Evolutionary conservation across 2,888 invertebrate genomes (phyloP).

Genomic region (Pegoplata infirma): DNA sequence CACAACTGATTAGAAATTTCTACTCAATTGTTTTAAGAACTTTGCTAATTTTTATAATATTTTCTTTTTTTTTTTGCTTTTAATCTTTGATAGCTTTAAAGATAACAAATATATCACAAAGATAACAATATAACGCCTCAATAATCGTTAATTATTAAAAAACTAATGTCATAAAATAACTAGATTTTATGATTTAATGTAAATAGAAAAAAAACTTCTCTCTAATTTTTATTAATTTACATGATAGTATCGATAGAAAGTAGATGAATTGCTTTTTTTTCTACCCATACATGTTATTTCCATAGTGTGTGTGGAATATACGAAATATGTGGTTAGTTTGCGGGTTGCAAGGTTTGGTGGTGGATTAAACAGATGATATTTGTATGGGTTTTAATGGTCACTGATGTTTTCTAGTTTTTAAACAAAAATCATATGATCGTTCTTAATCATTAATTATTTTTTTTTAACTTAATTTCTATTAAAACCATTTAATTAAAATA

Average conservation of each 20-base stretch:
- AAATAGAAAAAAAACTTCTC: neutral
- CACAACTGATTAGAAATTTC: conserved; percentile 52
- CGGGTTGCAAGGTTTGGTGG: neutral
- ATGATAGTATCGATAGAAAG: neutral
- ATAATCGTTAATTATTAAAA: neutral
- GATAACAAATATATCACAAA: neutral
- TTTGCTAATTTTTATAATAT: neutral
- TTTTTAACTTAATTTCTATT: too few species aligned
- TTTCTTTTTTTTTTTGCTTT: neutral
- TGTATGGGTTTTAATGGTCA: too few species aligned
- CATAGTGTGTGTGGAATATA: neutral
- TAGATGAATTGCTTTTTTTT: neutral
- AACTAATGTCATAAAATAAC: neutral
- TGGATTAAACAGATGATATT: neutral
- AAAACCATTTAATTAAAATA: too few species aligned
- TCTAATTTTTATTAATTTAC: neutral
- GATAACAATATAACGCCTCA: neutral
- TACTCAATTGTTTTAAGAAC: neutral
- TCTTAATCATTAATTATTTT: too few species aligned
- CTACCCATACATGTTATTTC: neutral
- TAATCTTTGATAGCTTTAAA: neutral
- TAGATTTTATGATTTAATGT: neutral
- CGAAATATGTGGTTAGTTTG: neutral
- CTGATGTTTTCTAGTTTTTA: too few species aligned
- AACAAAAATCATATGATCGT: too few species aligned